Conservation (phyloP, 2,797 vertebrate genomes). For the Tragelaphus eurycerus region DNA sequence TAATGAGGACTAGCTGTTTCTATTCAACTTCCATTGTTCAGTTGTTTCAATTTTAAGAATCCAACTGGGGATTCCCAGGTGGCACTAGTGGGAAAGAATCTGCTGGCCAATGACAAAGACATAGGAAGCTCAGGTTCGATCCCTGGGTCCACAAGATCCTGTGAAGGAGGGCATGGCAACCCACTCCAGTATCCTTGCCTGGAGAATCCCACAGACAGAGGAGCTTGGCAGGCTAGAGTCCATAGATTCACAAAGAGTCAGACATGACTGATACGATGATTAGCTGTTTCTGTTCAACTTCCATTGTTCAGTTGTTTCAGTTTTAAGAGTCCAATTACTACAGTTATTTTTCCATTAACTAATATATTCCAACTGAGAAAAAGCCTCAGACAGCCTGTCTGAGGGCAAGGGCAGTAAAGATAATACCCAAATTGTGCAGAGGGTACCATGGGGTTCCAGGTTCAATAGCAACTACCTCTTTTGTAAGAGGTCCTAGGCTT, state of each 20-base stretch:
- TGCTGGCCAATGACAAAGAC: background rate
- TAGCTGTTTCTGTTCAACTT: background rate
- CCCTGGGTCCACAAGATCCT: background rate
- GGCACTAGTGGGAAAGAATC: background rate
- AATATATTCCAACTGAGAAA: background rate
- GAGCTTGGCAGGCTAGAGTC: background rate
- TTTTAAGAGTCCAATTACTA: conserved; percentile 1
- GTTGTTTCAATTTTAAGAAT: background rate
- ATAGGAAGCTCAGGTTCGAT: background rate
- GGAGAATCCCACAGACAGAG: background rate
- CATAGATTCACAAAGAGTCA: background rate
- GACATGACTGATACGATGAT: background rate
- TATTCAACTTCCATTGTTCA: background rate
- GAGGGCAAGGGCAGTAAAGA: background rate
- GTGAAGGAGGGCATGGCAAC: background rate
- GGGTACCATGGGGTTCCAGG: accelerated
- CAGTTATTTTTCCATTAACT: background rate
- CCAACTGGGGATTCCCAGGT: background rate
- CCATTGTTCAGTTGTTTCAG: background rate
- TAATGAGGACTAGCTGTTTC: conserved; percentile 1
- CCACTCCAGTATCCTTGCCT: background rate
- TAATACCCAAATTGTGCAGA: background rate
- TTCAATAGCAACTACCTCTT: background rate
- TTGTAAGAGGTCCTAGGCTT: background rate
- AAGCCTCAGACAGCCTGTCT: background rate